These are phyloP conservation scores for Drosophila meridionalis DNA, from an alignment of 2,888 invertebrate genomes.

Conservation along the genomic window DNA sequence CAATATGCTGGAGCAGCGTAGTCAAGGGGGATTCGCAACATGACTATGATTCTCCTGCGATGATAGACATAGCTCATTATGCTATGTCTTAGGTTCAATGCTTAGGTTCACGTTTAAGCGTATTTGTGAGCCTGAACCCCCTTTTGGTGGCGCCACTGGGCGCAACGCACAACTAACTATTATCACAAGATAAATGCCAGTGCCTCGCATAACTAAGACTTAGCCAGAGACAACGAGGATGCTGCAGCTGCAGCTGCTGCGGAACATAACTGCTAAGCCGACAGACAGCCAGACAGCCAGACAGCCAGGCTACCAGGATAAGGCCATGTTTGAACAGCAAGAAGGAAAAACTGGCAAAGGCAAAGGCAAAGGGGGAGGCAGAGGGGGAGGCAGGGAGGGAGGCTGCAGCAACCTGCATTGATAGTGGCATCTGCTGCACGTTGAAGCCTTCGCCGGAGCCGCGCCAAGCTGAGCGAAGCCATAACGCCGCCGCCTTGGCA, in stretches of 20 bases:
- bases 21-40: not conserved
- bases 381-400: not conserved
- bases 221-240: conserved; percentile 48
- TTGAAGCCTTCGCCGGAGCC: conserved; percentile 7
- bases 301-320: conserved; percentile 33
- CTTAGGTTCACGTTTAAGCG: too few species aligned
- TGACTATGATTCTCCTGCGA: too few species aligned
- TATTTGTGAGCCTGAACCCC: conserved; percentile 1
- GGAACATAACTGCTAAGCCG: conserved; percentile 72
- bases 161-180: conserved; percentile 69
- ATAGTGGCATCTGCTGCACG: conserved; percentile 64
- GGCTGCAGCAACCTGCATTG: conserved; percentile 63
- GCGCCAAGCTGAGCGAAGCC: conserved; percentile 30
- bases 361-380: not conserved
- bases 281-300: conserved; percentile 48
- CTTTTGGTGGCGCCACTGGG: conserved; percentile 30
- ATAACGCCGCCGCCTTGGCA: conserved; percentile 66
- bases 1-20: conserved; percentile 23
- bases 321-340: conserved; percentile 19
- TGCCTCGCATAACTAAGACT: conserved; percentile 72
- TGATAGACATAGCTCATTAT: not conserved
- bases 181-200: conserved; percentile 78
- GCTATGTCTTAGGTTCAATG: not conserved
- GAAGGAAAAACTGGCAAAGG: conserved; percentile 27
- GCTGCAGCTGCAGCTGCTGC: conserved; percentile 48